Conservation (phyloP, 2,797 vertebrate genomes). For the Aplochiton taeniatus region DNA sequence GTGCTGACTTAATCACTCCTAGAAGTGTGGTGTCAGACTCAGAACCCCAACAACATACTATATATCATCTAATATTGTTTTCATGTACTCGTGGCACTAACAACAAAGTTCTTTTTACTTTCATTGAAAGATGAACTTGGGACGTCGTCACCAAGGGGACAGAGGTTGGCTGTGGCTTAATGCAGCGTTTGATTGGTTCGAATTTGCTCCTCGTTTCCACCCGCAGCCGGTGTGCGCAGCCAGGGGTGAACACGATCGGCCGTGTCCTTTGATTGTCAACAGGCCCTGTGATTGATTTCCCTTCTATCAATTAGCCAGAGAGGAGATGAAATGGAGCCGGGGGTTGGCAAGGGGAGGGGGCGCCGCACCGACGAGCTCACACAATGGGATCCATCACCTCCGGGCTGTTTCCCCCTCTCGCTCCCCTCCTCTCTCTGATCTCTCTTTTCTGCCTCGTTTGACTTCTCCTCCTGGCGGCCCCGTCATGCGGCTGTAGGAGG, state of each 20-base stretch:
- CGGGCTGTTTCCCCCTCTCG: slow-evolving; percentile 33
- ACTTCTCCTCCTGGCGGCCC: slow-evolving; percentile 34
- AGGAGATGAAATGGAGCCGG: slow-evolving; percentile 42
- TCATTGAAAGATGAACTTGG: neutral
- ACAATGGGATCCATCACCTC: slow-evolving; percentile 40
- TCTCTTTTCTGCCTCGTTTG: slow-evolving; percentile 36
- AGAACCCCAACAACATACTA: no score
- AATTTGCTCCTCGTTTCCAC: neutral
- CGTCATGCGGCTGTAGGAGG: slow-evolving; percentile 28
- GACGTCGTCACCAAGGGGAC: neutral
- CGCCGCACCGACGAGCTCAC: slow-evolving; percentile 16
- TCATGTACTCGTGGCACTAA: no score
- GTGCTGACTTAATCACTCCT: no score
- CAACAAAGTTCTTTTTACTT: no score
- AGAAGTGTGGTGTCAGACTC: no score
- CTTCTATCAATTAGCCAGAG: slow-evolving; percentile 34
- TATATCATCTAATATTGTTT: no score
- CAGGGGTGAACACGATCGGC: neutral
- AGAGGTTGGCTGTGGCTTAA: neutral
- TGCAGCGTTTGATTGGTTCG: neutral
- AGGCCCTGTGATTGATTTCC: slow-evolving; percentile 25
- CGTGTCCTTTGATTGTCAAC: neutral
- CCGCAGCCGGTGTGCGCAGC: neutral
- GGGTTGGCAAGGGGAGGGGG: neutral
- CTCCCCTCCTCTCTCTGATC: slow-evolving; percentile 29